These are phyloP conservation scores for Neosilurus mollespiculum DNA, from an alignment of 2,797 vertebrate genomes.

Conservation along the genomic window DNA sequence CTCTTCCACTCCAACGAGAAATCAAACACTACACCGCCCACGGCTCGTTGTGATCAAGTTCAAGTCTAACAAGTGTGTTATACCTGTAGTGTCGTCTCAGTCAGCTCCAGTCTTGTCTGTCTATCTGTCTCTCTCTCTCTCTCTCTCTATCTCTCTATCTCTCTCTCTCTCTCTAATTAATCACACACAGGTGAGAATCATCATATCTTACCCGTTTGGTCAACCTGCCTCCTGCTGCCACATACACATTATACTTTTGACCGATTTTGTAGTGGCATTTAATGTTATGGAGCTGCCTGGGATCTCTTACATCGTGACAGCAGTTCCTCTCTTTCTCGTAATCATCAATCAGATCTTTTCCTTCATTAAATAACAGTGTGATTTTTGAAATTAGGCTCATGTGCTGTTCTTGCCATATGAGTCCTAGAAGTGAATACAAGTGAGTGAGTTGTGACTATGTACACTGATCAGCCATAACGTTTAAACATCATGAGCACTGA, in stretches of 20 bases:
- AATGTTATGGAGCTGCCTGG: background rate
- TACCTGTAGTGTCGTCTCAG: too few relatives aligned
- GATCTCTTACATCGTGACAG: background rate
- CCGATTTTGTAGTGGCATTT: background rate
- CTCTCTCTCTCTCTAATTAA: background rate
- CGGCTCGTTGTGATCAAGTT: background rate
- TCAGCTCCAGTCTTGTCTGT: too few relatives aligned
- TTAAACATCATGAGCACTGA: too few relatives aligned
- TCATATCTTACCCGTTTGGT: background rate
- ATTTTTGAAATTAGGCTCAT: background rate
- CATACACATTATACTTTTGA: background rate
- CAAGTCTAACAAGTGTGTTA: background rate
- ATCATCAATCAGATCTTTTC: background rate
- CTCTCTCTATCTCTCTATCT: background rate
- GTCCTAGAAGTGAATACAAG: background rate
- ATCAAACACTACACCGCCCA: background rate
- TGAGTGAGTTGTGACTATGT: background rate
- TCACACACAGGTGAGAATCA: background rate
- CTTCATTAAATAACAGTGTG: background rate
- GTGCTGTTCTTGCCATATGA: background rate
- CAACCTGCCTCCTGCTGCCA: background rate
- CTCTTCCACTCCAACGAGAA: background rate
- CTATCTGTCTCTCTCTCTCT: background rate
- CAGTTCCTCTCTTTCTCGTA: background rate
- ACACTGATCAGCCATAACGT: too few relatives aligned